These are phyloP conservation scores for Hippocampus zosterae DNA, from an alignment of 2,113 vertebrate species.

Conservation along the genomic window DNA sequence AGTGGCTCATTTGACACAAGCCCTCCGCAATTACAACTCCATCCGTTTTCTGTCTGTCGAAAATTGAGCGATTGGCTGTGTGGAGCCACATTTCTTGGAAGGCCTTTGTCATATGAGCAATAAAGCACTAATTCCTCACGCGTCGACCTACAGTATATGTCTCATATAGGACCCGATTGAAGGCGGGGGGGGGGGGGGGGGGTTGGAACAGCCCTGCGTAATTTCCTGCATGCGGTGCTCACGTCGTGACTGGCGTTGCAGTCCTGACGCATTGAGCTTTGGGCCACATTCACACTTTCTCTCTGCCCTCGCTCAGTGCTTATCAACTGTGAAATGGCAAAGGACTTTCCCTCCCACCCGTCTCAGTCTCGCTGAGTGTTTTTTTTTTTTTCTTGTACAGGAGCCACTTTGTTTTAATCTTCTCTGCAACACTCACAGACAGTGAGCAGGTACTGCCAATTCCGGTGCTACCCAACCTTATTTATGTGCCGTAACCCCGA, in stretches of 20 bases:
- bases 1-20: conserved; percentile 63
- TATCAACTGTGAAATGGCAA: conserved; percentile 55
- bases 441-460: conserved; percentile 14
- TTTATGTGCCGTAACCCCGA: too few species aligned
- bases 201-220: conserved; percentile 10
- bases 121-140: conserved; percentile 38
- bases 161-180: conserved; percentile 23
- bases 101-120: conserved; percentile 37
- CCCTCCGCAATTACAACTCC: conserved; percentile 59
- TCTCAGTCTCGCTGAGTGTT: conserved; percentile 11
- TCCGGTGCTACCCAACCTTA: not conserved
- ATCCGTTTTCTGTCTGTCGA: conserved; percentile 45
- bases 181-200: not conserved
- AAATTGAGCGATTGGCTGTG: conserved; percentile 41
- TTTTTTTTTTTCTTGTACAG: conserved; percentile 7
- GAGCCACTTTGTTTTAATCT: conserved; percentile 38
- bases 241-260: conserved; percentile 58
- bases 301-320: conserved; percentile 32
- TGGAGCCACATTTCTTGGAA: conserved; percentile 34
- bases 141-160: not conserved
- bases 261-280: conserved; percentile 42
- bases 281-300: conserved; percentile 19
- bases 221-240: conserved; percentile 50
- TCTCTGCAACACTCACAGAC: conserved; percentile 27
- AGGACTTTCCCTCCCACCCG: conserved; percentile 18